Conservation (phyloP, 30 jellyfish, hydroid and myxozoan species). For the Cassiopea xamachana region DNA sequence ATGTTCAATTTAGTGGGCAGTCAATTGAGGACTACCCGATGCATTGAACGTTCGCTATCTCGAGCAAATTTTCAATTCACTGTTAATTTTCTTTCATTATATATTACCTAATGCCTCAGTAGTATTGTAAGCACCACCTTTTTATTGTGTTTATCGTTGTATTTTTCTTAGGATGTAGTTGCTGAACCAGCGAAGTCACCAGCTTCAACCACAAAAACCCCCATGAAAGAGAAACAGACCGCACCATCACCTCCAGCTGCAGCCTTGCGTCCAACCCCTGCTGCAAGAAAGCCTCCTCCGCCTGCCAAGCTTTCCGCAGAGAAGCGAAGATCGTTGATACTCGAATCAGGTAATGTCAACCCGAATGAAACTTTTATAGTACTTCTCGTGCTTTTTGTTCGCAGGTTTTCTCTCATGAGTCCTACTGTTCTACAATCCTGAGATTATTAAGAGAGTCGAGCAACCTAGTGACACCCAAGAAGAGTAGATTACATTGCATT, state of each 20-base stretch:
- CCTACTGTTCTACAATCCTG: background rate
- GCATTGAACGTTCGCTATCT: no score
- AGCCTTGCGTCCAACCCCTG: conserved; percentile 29
- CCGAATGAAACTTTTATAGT: background rate
- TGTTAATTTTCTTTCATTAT: no score
- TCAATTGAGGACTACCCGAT: no score
- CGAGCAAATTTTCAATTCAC: no score
- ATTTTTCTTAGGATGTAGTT: background rate
- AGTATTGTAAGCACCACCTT: no score
- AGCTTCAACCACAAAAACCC: background rate
- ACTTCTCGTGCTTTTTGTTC: background rate
- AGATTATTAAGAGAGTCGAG: background rate
- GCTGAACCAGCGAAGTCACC: background rate
- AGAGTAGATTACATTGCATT: background rate
- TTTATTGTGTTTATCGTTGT: no score
- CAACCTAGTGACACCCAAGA: background rate
- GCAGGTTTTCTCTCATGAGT: background rate
- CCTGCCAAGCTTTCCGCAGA: conserved; percentile 65
- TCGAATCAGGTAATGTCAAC: conserved; percentile 46
- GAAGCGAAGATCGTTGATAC: conserved; percentile 53
- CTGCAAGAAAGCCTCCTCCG: conserved; percentile 73
- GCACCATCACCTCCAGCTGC: conserved; percentile 46
- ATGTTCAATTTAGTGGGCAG: no score
- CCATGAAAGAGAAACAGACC: conserved; percentile 7
- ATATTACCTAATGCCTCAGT: no score